Percentiles rank a stretch among this genome's conserved stretches.
These are phyloP conservation scores for Gonioctena quinquepunctata DNA, from an alignment of 1,140 invertebrate species.

Conservation along the genomic window DNA sequence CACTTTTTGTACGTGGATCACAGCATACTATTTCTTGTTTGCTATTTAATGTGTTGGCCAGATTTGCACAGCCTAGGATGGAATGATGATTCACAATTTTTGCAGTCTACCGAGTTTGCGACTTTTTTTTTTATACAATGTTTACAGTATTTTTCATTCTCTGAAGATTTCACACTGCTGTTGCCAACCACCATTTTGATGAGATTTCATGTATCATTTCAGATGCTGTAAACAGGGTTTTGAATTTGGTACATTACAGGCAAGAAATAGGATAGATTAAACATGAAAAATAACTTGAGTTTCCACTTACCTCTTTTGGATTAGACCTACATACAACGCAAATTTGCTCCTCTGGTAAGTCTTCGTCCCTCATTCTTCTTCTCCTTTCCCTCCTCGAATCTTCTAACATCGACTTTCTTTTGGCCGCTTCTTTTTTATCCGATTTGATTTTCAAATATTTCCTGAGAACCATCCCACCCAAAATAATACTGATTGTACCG, in stretches of 20 bases:
- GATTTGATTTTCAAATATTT: slow-evolving; percentile 64
- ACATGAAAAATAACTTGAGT: slow-evolving; percentile 76
- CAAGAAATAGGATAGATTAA: background rate
- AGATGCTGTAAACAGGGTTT: background rate
- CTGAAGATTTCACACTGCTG: background rate
- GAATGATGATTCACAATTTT: background rate
- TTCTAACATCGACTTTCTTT: slow-evolving; percentile 64
- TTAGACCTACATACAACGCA: slow-evolving; percentile 79
- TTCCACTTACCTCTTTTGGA: slow-evolving; percentile 66
- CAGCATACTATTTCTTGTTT: too few relatives aligned
- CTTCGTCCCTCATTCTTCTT: slow-evolving; percentile 63
- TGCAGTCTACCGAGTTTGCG: background rate
- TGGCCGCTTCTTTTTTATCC: slow-evolving; percentile 61
- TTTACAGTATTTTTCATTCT: background rate
- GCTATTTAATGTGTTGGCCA: background rate
- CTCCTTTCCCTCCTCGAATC: slow-evolving; percentile 66
- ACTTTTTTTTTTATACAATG: background rate
- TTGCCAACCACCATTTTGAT: background rate
- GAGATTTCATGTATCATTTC: background rate
- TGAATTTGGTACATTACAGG: background rate
- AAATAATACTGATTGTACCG: slow-evolving; percentile 67
- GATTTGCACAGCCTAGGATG: background rate
- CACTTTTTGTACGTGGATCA: background rate
- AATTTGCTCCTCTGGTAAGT: slow-evolving; percentile 68
- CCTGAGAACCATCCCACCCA: slow-evolving; percentile 66